A percentile compares a stretch with the other conserved stretches of the same genome.
Conservation (phyloP, 2,888 invertebrate genomes). For the Ophion ellenae region DNA sequence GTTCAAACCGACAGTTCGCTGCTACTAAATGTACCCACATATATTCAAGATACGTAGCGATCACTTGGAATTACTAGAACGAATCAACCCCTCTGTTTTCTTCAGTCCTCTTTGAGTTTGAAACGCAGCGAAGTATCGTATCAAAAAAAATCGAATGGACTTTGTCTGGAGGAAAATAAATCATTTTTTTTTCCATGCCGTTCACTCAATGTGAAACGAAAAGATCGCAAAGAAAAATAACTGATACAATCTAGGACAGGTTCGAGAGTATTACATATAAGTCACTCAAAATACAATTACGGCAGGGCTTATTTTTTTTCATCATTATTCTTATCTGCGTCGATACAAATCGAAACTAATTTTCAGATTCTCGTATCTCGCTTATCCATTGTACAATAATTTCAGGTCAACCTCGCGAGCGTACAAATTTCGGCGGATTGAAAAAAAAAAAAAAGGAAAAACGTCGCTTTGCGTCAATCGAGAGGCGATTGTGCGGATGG, state of each 20-base stretch:
- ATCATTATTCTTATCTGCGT: background rate
- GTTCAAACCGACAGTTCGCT: background rate
- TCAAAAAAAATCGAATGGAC: background rate
- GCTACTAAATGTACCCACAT: background rate
- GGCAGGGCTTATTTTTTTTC: background rate
- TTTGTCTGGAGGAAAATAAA: background rate
- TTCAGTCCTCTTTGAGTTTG: background rate
- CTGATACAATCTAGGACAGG: no score
- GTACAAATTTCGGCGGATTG: background rate
- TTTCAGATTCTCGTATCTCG: background rate
- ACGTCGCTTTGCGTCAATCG: background rate
- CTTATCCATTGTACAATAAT: background rate
- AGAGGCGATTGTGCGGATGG: conserved; percentile 17
- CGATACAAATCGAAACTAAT: background rate
- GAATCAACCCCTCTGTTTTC: background rate
- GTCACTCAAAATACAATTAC: background rate
- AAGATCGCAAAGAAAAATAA: background rate
- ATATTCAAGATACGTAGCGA: background rate
- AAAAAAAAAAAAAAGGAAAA: background rate
- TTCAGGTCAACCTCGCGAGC: background rate
- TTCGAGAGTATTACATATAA: background rate
- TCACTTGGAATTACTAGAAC: no score
- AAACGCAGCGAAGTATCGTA: background rate
- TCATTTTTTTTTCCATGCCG: background rate
- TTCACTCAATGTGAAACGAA: background rate